Conservation (phyloP, 1,140 invertebrate species). For the Cepaea nemoralis region DNA sequence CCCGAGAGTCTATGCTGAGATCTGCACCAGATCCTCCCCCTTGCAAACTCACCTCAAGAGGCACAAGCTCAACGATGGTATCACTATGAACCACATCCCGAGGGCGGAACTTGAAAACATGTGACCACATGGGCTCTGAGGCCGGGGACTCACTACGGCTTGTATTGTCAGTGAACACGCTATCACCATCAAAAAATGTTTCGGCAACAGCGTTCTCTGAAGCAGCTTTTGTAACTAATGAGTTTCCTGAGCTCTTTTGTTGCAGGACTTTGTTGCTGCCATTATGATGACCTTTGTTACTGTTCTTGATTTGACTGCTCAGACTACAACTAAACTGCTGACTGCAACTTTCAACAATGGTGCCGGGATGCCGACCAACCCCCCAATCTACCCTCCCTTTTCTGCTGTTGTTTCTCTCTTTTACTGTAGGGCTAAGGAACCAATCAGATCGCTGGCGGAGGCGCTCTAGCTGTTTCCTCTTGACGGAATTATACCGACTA, state of each 20-base stretch:
- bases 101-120: slow-evolving; percentile 48
- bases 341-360: slow-evolving; percentile 32
- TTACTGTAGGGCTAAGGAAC: slow-evolving; percentile 63
- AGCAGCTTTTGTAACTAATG: slow-evolving; percentile 62
- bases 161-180: slow-evolving; percentile 66
- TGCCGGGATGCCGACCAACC: slow-evolving; percentile 33
- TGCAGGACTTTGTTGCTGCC: slow-evolving; percentile 40
- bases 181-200: slow-evolving; percentile 61
- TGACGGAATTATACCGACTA: slow-evolving; percentile 69
- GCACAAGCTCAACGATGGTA: slow-evolving; percentile 58
- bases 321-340: slow-evolving; percentile 13
- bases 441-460: slow-evolving; percentile 68
- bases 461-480: slow-evolving; percentile 66
- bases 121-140: slow-evolving; percentile 62
- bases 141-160: slow-evolving; percentile 67
- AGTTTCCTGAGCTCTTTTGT: slow-evolving; percentile 61
- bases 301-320: neutral
- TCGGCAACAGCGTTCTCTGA: slow-evolving; percentile 66
- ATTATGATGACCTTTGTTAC: neutral
- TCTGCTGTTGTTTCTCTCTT: slow-evolving; percentile 43
- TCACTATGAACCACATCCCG: slow-evolving; percentile 65
- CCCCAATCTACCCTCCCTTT: slow-evolving; percentile 42
- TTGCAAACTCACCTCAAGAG: slow-evolving; percentile 41
- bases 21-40: slow-evolving; percentile 40
- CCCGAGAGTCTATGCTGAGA: slow-evolving; percentile 30